Percentiles rank a stretch among this genome's conserved stretches.
Conservation (phyloP, 1,140 invertebrate species). For the Bombus polaris region DNA sequence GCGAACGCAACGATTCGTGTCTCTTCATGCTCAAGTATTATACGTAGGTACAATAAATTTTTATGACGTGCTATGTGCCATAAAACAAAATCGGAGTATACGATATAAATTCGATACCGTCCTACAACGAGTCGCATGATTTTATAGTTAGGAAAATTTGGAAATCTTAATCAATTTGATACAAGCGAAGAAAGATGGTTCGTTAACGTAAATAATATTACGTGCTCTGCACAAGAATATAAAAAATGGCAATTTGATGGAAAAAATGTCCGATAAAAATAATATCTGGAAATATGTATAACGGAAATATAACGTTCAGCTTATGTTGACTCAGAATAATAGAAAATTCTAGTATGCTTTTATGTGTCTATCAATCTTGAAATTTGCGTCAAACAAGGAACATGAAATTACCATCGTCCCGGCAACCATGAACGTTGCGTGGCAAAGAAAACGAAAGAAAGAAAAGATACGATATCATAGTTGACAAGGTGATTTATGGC, state of each 20-base stretch:
- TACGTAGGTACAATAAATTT: neutral
- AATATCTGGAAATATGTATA: neutral
- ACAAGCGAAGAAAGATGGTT: neutral
- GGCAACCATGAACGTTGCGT: neutral
- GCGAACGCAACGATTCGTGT: neutral
- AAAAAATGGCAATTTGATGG: neutral
- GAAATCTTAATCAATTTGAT: neutral
- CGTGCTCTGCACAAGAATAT: neutral
- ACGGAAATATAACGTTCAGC: neutral
- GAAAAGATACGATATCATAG: neutral
- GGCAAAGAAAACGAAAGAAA: neutral
- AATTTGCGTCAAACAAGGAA: neutral
- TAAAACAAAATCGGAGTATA: slow-evolving; percentile 13
- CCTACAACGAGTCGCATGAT: neutral
- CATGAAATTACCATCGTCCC: neutral
- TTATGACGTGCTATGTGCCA: neutral
- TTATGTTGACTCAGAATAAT: neutral
- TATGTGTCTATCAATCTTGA: neutral
- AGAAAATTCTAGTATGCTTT: neutral
- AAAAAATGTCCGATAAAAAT: neutral
- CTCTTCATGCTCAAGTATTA: neutral
- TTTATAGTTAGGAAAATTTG: neutral
- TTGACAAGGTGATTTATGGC: neutral
- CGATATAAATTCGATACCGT: neutral
- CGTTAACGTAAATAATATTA: no score